Base-by-base conservation (phyloP, 1,140 invertebrate species). In the Pentalonia nigronervosa region DNA sequence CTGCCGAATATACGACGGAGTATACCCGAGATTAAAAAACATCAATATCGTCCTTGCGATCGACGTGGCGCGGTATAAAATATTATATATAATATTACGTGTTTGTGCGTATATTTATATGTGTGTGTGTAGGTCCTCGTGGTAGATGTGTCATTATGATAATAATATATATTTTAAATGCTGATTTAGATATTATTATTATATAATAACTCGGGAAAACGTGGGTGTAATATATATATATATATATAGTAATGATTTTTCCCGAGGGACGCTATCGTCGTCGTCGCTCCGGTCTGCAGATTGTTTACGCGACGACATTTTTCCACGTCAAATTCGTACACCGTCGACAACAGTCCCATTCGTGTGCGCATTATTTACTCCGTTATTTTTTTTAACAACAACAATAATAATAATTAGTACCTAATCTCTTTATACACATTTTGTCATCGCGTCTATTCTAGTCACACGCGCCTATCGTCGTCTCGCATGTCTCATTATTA, bases 11-110 rank as follows among this genome's bases (percentile, higher is more conserved):
- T 47, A 11, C 53, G 30, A 20, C 47, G n/a, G 53, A 76, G 23
- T 41, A 41, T 41, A 41, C 9, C 50, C 34, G 34, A 91, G 90
- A 91, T 91, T 91, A 91, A 91, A 91, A 91, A 91, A 91, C 53
- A 91, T 91, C 56, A 67, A 91, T 91, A 91, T 91, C 90, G 67
- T 91, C 90, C 53, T 17, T 91, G 14, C 41, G 14, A 45, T 60
- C 41, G 47, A 76, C 50, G 21, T 20, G 41, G 21, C 50, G 21
- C 21, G 41, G 21, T 20, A 53, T 53, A 53, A 21, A 53, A 20
- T 2, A 53, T 53, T 21, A 53, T 20, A 45, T 56, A 34, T 41
- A 25, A 25, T 86, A 45, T 45, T 86, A 86, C 30, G 23, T 25
- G 9, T 86, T 2, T 25, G 36, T 41, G 36, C 23, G 6, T 34